Evolutionary conservation across 2,113 vertebrate genomes (phyloP).

Genomic region (Tachuris rubrigastra): DNA sequence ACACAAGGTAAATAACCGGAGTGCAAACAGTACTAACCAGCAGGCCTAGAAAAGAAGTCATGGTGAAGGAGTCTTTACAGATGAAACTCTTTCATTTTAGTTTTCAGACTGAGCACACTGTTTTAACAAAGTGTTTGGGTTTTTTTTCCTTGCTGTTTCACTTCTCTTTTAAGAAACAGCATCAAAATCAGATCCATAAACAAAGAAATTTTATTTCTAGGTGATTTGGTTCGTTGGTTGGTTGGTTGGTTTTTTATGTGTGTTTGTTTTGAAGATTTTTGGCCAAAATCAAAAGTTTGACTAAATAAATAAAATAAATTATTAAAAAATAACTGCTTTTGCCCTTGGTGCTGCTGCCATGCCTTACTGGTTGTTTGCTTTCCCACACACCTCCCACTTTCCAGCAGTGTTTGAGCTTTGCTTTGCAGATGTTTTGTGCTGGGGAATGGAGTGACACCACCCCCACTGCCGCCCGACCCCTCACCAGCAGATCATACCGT

Average conservation of each 20-base stretch:
- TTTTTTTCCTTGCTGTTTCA: background rate
- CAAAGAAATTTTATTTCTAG: background rate
- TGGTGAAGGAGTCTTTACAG: background rate
- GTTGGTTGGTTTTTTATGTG: too few species aligned
- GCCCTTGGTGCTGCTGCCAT: background rate
- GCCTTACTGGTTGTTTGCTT: background rate
- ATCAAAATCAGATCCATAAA: background rate
- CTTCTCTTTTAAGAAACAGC: background rate
- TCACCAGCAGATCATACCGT: fast-evolving
- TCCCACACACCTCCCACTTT: fast-evolving
- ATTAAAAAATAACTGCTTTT: background rate
- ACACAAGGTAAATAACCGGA: background rate
- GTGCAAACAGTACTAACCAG: background rate
- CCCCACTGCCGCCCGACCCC: fast-evolving
- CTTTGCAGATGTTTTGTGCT: background rate
- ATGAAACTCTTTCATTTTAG: background rate
- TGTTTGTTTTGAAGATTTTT: background rate
- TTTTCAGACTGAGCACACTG: background rate
- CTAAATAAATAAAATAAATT: background rate
- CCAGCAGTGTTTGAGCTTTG: background rate
- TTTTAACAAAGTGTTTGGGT: background rate
- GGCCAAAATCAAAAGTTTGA: background rate
- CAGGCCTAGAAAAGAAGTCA: background rate
- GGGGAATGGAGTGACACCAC: background rate
- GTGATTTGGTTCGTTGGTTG: background rate